Percentiles rank a stretch among this genome's conserved stretches.
phyloP scores from a whole-genome alignment of 2,797 vertebrate species.

The Ctenosaura bakeri region DNA sequence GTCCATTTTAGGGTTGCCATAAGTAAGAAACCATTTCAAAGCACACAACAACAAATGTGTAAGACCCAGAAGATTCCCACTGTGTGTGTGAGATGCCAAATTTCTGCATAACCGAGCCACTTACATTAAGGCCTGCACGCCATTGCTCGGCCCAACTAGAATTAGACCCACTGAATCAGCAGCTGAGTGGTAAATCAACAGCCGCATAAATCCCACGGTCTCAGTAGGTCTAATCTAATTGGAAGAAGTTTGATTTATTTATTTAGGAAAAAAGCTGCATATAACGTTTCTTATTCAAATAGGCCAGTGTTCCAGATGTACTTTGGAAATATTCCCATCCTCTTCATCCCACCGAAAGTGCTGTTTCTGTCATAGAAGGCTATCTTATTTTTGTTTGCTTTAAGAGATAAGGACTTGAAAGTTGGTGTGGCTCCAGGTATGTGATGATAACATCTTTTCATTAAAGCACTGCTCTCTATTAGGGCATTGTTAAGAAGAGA shows the following conservation, averaged over 20 bases:
- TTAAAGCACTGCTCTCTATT: not conserved
- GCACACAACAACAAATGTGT: not conserved
- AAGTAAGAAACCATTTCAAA: too few species aligned
- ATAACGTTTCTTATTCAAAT: not conserved
- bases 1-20: too few species aligned
- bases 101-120: not conserved
- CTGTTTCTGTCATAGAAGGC: not conserved
- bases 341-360: too few species aligned
- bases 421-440: not conserved
- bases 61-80: not conserved
- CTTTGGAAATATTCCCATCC: not conserved
- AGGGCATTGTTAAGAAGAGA: not conserved
- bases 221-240: too few species aligned
- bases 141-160: too few species aligned
- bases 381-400: not conserved
- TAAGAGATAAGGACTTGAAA: too few species aligned
- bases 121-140: not conserved
- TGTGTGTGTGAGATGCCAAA: not conserved
- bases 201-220: too few species aligned
- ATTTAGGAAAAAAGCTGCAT: too few species aligned
- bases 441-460: not conserved
- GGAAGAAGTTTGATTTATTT: too few species aligned
- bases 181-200: too few species aligned
- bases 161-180: too few species aligned
- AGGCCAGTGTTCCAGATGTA: not conserved